Evolutionary conservation across 2,113 vertebrate genomes (phyloP), one percentile per base, ranked within the genome.

Genomic region (Ornithorhynchus anatinus): DNA sequence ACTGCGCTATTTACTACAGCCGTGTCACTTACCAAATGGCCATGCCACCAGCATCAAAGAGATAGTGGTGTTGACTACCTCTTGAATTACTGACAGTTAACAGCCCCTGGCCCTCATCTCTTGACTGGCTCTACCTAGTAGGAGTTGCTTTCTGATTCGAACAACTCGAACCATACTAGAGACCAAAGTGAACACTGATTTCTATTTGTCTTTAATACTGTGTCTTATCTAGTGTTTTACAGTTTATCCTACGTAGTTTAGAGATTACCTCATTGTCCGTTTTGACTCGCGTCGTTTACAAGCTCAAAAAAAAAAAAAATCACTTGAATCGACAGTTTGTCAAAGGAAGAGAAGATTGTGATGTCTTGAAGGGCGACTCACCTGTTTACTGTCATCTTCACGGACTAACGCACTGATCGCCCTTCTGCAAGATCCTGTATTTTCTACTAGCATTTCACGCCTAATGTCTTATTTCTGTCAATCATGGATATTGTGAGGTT

Each of bases 101-200:
- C 84, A 85, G 72, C 78, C 86, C 80, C 75, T 88, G 82, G 80
- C 70, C 80, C 75, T 78, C 63, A 84, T 85, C 86, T 81, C 84
- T 88, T 88, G 87, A 87, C 88, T 90, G 82, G 73, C 84, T 92
- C 89, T 86, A 86, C 84, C 82, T 84, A 86, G 67, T 85, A 52
- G 86, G 82, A 63, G 70, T 88, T 91, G 79, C 78, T 90, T 71
- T 88, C 79, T 88, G 73, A 62, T 86, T 87, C 90, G 86, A 89
- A 82, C 81, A 84, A 75, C 75, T 88, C 77, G 88, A 88, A 86
- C 81, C 86, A 86, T 90, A 84, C 84, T 90, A 86, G 89, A 94
- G 89, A 94, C 93, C 92, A 94, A 94, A 94, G 91, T 91, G 90
- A 94, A 91, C 91, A 90, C 90, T 89, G 88, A 90, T 89, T 91